Evolutionary conservation across 2,797 vertebrate species (phyloP).

Genomic region (Vultur gryphus): DNA sequence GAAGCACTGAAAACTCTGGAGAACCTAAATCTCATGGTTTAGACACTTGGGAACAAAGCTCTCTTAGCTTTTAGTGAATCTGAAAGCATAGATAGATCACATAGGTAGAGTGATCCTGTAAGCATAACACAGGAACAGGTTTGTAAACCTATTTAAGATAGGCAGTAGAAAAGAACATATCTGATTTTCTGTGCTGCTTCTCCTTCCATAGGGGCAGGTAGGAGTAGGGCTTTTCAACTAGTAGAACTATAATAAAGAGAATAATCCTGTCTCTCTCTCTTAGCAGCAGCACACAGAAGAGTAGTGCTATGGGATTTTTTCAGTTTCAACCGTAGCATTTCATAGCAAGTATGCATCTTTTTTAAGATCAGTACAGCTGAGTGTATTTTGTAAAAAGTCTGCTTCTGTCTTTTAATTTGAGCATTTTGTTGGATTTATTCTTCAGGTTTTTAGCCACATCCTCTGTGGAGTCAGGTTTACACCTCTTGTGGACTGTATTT

Average conservation of each 20-base stretch:
- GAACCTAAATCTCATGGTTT: not conserved
- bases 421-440: not conserved
- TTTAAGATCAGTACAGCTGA: no score
- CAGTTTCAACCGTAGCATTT: not conserved
- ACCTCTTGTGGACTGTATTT: not conserved
- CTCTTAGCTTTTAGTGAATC: not conserved
- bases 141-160: not conserved
- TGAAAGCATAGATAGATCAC: not conserved
- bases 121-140: not conserved
- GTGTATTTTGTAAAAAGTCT: not conserved
- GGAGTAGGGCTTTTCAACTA: not conserved
- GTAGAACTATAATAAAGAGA: not conserved
- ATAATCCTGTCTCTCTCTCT: not conserved
- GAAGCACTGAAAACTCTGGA: not conserved
- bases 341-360: fast-evolving
- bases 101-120: not conserved
- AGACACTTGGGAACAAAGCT: not conserved
- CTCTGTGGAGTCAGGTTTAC: not conserved
- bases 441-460: not conserved
- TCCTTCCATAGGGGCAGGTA: not conserved
- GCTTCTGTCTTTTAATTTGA: not conserved
- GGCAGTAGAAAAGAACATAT: not conserved
- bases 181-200: not conserved
- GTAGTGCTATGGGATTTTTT: not conserved
- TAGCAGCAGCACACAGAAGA: not conserved